Percentiles rank a stretch among this genome's conserved stretches.
Conservation (phyloP, 2,113 vertebrate species). For the Pachypanchax playfairii region DNA sequence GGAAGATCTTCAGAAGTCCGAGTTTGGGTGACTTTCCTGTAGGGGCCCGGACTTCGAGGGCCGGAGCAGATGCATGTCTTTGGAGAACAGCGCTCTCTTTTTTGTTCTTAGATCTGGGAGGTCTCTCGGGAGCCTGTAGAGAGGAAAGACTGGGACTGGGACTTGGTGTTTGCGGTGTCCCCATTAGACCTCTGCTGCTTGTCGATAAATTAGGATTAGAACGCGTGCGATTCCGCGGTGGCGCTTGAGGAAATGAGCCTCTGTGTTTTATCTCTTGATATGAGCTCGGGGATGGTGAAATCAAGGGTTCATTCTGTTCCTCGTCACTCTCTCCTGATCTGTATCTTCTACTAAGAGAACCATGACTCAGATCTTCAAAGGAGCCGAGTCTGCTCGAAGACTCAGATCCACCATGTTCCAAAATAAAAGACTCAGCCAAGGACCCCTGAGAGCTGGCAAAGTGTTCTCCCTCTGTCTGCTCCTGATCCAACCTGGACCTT, state of each 20-base stretch:
- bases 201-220: slow-evolving; percentile 62
- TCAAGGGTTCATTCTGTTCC: slow-evolving; percentile 50
- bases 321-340: slow-evolving; percentile 46
- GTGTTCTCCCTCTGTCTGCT: slow-evolving; percentile 27
- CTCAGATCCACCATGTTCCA: slow-evolving; percentile 69
- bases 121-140: slow-evolving; percentile 61
- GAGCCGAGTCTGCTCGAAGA: slow-evolving; percentile 69
- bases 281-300: slow-evolving; percentile 38
- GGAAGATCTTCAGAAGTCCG: slow-evolving; percentile 79
- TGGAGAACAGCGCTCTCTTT: slow-evolving; percentile 67
- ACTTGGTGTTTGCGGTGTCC: slow-evolving; percentile 39
- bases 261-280: slow-evolving; percentile 63
- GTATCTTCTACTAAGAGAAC: slow-evolving; percentile 29
- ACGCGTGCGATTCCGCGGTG: slow-evolving; percentile 66
- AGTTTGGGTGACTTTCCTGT: slow-evolving; percentile 72
- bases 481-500: slow-evolving; percentile 24
- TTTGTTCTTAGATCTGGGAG: slow-evolving; percentile 56
- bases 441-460: slow-evolving; percentile 68
- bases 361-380: slow-evolving; percentile 59
- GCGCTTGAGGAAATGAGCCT: slow-evolving; percentile 49
- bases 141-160: slow-evolving; percentile 66
- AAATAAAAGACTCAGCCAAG: slow-evolving; percentile 61
- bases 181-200: slow-evolving; percentile 21
- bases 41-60: slow-evolving; percentile 54
- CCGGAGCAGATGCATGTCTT: slow-evolving; percentile 76